Percentiles rank a stretch among this genome's conserved stretches.
phyloP scores from a whole-genome alignment of 2,797 vertebrate genomes.

The Acipenser oxyrinchus region DNA sequence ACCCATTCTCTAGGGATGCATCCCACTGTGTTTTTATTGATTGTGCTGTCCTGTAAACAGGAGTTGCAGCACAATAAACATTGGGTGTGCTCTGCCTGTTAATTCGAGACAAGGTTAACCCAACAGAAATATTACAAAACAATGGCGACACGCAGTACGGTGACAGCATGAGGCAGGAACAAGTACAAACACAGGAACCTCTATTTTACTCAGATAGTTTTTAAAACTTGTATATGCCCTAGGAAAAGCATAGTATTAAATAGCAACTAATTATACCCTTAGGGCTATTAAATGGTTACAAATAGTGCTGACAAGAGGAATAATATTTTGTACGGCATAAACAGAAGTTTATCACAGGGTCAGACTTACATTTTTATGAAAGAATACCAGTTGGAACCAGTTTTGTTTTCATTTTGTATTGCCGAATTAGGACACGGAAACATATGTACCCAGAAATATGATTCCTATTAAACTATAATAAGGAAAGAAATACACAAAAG shows the following conservation, averaged over 20 bases:
- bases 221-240: neutral
- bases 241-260: conserved; percentile 2
- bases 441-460: neutral
- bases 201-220: conserved; percentile 49
- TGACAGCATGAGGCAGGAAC: conserved; percentile 66
- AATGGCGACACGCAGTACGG: conserved; percentile 58
- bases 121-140: conserved; percentile 48
- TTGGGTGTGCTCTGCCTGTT: conserved; percentile 17
- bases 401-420: too few relatives aligned
- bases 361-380: too few relatives aligned
- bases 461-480: neutral
- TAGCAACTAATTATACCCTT: neutral
- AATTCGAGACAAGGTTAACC: conserved; percentile 8
- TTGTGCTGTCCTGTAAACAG: conserved; percentile 14
- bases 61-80: conserved; percentile 8
- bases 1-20: conserved; percentile 7
- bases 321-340: neutral
- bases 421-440: neutral
- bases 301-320: neutral
- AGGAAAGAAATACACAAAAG: neutral
- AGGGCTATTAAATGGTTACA: neutral
- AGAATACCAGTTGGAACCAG: too few relatives aligned
- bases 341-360: too few relatives aligned
- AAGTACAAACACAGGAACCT: conserved; percentile 71
- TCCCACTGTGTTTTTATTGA: conserved; percentile 7